phyloP scores from a whole-genome alignment of 2,797 vertebrate genomes.

The Sebastes cheni region DNA sequence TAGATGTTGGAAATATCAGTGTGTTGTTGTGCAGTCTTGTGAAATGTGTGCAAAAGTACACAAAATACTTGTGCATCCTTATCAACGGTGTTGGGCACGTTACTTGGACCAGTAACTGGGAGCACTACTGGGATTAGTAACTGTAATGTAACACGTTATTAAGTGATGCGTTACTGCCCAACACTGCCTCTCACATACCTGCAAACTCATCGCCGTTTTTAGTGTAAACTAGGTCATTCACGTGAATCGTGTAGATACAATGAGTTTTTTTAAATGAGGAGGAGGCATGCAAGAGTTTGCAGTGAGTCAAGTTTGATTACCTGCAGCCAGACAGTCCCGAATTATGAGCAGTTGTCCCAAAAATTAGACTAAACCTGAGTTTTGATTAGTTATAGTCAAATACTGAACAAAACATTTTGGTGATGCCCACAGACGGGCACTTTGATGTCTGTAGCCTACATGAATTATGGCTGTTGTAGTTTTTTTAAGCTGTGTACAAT shows the following conservation, averaged over 20 bases:
- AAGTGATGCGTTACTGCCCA: not conserved
- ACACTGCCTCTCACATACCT: no score
- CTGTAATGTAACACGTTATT: not conserved
- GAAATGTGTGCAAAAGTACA: not conserved
- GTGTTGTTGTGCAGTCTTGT: no score
- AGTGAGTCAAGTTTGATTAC: not conserved
- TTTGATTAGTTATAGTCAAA: no score
- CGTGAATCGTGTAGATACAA: no score
- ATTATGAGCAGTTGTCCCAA: not conserved
- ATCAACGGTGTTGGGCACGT: not conserved
- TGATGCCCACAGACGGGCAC: no score
- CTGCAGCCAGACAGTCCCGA: not conserved
- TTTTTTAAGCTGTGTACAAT: not conserved
- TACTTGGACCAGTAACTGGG: not conserved
- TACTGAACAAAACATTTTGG: no score
- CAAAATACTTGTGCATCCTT: not conserved
- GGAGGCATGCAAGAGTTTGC: not conserved
- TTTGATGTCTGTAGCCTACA: no score
- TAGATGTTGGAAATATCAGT: not conserved
- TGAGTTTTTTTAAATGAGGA: no score
- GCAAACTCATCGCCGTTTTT: no score
- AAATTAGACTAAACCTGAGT: no score
- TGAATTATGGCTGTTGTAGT: not conserved
- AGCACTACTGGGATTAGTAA: not conserved
- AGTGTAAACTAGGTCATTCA: no score